phyloP scores from a whole-genome alignment of 1,140 invertebrate species.

The Drepana arcuata region DNA sequence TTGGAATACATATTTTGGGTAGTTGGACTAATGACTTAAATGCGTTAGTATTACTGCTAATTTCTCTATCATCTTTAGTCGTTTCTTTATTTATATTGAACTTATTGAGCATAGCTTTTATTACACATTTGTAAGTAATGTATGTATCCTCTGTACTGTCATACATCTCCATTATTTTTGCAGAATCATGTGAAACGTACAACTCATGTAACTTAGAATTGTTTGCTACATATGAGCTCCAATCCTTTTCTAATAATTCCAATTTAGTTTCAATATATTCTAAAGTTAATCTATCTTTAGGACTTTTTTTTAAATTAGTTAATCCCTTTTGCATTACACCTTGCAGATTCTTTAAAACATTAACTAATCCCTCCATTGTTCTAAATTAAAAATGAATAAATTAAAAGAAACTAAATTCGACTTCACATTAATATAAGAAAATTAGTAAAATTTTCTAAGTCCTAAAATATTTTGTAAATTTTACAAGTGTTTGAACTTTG shows the following conservation, averaged over 20 bases:
- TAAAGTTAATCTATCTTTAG: constrained; percentile 5
- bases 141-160: constrained; percentile 3
- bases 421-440: too few relatives aligned
- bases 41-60: not conserved
- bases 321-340: too few relatives aligned
- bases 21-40: not conserved
- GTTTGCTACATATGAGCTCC: constrained; percentile 3
- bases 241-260: constrained; percentile 8
- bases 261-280: constrained; percentile 7
- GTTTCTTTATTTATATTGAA: not conserved
- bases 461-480: too few relatives aligned
- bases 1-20: not conserved
- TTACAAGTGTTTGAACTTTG: too few relatives aligned
- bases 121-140: not conserved
- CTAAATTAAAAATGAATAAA: too few relatives aligned
- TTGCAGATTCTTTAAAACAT: too few relatives aligned
- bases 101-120: constrained; percentile 1
- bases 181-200: not conserved
- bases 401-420: too few relatives aligned
- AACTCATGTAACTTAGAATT: constrained; percentile 2
- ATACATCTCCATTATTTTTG: constrained; percentile 3
- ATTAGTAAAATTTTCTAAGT: too few relatives aligned
- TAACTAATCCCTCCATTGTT: too few relatives aligned
- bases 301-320: constrained; percentile 6
- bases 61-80: not conserved